Evolutionary conservation across 1,140 invertebrate genomes (phyloP), one percentile per base, ranked within the genome.

Genomic region (Cydia splendana): DNA sequence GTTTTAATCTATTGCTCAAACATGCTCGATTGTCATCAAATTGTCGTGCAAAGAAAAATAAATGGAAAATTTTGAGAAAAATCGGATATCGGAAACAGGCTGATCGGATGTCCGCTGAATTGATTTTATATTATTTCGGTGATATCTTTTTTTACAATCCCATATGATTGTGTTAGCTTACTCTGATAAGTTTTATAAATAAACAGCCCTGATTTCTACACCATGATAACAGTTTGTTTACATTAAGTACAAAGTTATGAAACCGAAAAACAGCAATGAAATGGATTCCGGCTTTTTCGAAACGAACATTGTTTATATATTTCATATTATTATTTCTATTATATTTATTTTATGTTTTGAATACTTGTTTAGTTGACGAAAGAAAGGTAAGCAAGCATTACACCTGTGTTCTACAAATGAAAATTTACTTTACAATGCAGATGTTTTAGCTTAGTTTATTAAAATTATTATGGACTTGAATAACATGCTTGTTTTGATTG

Each of bases 311-410:
- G 76, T 90, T 91, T 88, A 86, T 88, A 77, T 91, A 88, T 90
- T 91, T 91, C 83, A 91, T 82, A 85, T 88, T 91, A 79, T 86
- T 93, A 65, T 92, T 90, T 88, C 81, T 93, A 86, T 87, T 93
- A 84, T 93, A 91, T 88, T 89, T 91, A 88, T 88, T 90, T 78
- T 93, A 89, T 90, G 81, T 85, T 81, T 83, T 91, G 85, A 91
- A 91, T 92, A 85, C 84, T 79, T 93, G 83, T 86, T 89, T 90
- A 91, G 88, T 91, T 90, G 89, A 91, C 86, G 84, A 89, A 88
- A 88, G 80, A 78, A 87, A 87, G 88, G 90, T 91, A 48, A 82
- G 89, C 83, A 48, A 82, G 89, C 83, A 73, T 7, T 2, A 24
- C 24, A 24, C 24, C 24, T 24, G 24, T 24, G 24, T 24, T 24